These are phyloP conservation scores for Oligia latruncula DNA, from an alignment of 2,888 invertebrate species.

Conservation along the genomic window DNA sequence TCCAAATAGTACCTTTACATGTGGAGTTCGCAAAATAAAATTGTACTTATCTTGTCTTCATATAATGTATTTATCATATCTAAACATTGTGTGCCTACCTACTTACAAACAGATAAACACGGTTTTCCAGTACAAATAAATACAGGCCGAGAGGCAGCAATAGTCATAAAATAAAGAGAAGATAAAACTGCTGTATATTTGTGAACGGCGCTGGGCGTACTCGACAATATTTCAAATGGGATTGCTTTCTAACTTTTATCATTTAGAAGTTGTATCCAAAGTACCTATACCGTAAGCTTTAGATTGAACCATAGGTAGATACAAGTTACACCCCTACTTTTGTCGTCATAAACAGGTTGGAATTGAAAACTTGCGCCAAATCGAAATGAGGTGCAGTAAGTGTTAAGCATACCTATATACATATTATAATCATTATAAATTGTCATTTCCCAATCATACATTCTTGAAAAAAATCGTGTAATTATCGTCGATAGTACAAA, in stretches of 20 bases:
- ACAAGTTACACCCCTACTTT: not conserved
- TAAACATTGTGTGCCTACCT: not conserved
- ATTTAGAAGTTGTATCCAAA: constrained; percentile 36
- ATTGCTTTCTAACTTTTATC: constrained; percentile 60
- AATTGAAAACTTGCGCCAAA: too few species aligned
- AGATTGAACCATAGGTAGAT: not conserved
- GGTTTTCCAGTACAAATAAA: not conserved
- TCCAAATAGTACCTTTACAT: too few species aligned
- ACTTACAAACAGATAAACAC: not conserved
- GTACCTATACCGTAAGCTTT: not conserved
- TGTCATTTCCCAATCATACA: too few species aligned
- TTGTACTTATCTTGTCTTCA: constrained; percentile 12
- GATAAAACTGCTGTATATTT: constrained; percentile 29
- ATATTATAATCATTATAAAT: too few species aligned
- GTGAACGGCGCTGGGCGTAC: constrained; percentile 22
- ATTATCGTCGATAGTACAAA: too few species aligned
- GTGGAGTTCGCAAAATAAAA: too few species aligned
- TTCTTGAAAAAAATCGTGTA: too few species aligned
- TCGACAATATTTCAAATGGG: constrained; percentile 45
- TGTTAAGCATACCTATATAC: too few species aligned
- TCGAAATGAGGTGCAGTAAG: too few species aligned
- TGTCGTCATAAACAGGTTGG: too few species aligned
- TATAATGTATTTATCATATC: not conserved
- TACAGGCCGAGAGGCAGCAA: not conserved
- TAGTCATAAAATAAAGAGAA: constrained; percentile 23